A percentile compares a stretch with the other conserved stretches of the same genome.
These are phyloP conservation scores for Heliconius melpomene DNA, from an alignment of 1,140 invertebrate genomes.

Conservation along the genomic window DNA sequence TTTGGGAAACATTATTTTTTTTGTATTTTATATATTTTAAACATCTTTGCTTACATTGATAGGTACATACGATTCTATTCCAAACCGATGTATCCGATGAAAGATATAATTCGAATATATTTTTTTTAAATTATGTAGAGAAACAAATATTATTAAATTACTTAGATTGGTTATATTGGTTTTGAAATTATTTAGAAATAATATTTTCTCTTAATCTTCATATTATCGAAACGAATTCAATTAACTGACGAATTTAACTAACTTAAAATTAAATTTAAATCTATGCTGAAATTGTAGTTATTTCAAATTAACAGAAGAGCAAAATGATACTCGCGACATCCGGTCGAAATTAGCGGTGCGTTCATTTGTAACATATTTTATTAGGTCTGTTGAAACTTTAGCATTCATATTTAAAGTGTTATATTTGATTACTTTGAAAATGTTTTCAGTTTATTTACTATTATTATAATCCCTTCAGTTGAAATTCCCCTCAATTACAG, in stretches of 20 bases:
- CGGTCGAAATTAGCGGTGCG: slow-evolving; percentile 28
- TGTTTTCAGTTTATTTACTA: neutral
- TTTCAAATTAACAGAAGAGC: slow-evolving; percentile 8
- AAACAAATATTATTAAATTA: too few relatives aligned
- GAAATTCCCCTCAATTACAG: neutral
- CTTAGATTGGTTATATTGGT: neutral
- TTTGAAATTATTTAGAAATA: too few relatives aligned
- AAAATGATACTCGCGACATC: slow-evolving; percentile 26
- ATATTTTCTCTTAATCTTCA: too few relatives aligned
- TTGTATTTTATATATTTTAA: too few relatives aligned
- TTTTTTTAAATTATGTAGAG: too few relatives aligned
- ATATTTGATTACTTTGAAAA: neutral
- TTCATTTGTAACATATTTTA: slow-evolving; percentile 20
- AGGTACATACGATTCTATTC: too few relatives aligned
- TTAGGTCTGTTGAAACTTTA: slow-evolving; percentile 1
- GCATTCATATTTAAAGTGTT: neutral
- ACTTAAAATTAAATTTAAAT: slow-evolving; percentile 4
- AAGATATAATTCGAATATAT: too few relatives aligned
- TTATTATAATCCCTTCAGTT: neutral
- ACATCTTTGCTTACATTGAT: too few relatives aligned
- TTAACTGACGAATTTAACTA: neutral
- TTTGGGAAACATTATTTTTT: too few relatives aligned
- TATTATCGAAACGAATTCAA: neutral
- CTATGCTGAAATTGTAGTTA: neutral
- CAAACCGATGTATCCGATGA: too few relatives aligned